Evolutionary conservation across 1,140 invertebrate genomes (phyloP).

Genomic region (Dolichoris vasculosae): DNA sequence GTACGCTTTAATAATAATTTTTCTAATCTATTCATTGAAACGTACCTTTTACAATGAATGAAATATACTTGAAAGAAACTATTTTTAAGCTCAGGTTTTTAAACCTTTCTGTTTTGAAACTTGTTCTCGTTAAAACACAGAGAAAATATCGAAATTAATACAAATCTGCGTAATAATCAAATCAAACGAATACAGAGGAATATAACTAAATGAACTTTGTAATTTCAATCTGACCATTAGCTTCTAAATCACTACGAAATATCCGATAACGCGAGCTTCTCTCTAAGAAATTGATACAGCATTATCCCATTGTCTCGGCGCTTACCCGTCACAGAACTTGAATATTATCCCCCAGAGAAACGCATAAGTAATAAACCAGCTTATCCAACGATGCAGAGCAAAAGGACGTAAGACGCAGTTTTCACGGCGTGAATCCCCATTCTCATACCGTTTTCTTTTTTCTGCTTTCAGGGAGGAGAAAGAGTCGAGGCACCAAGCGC

Average conservation of each 20-base stretch:
- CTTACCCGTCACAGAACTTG: background rate
- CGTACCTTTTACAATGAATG: background rate
- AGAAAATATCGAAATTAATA: background rate
- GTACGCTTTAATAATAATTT: too few species aligned
- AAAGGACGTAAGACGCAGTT: background rate
- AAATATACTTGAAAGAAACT: background rate
- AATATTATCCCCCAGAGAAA: background rate
- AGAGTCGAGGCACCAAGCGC: background rate
- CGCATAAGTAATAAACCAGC: background rate
- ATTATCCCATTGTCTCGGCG: too few species aligned
- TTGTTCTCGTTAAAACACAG: background rate
- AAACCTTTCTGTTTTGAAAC: background rate
- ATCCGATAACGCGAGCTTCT: too few species aligned
- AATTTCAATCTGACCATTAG: too few species aligned
- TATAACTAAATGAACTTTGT: too few species aligned
- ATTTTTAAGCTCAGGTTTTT: background rate
- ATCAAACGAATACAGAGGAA: background rate
- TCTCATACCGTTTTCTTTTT: background rate
- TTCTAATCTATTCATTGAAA: background rate
- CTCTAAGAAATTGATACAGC: too few species aligned
- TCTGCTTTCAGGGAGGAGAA: conserved; percentile 1
- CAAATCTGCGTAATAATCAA: background rate
- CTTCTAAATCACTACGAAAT: too few species aligned
- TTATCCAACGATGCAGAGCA: background rate
- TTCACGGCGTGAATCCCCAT: background rate